A percentile compares a stretch with the other conserved stretches of the same genome.
Conservation (phyloP, 2,113 vertebrate species). For the Synchiropus splendidus region DNA sequence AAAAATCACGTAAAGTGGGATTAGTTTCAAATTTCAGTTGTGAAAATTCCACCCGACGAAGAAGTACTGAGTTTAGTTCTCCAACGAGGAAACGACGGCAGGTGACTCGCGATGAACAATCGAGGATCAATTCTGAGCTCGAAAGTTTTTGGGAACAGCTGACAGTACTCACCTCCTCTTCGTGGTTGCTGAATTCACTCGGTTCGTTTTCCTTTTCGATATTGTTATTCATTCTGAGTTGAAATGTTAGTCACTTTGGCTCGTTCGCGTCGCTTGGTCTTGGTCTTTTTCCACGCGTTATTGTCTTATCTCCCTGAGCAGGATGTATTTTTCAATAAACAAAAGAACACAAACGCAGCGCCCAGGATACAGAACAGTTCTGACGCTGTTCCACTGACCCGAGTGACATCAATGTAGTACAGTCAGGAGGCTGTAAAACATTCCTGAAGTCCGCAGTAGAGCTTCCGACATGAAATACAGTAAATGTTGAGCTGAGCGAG, state of each 20-base stretch:
- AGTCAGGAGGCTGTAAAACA: too few relatives aligned
- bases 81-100: too few relatives aligned
- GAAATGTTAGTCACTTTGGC: slow-evolving; percentile 20
- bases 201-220: slow-evolving; percentile 62
- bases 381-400: slow-evolving; percentile 38
- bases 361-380: slow-evolving; percentile 28
- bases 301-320: slow-evolving; percentile 10
- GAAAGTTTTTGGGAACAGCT: too few relatives aligned
- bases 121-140: too few relatives aligned
- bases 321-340: slow-evolving; percentile 9
- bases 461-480: slow-evolving; percentile 34
- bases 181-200: slow-evolving; percentile 64
- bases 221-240: slow-evolving; percentile 62
- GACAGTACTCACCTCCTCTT: slow-evolving; percentile 60
- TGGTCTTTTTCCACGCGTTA: slow-evolving; percentile 5
- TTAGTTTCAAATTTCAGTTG: too few relatives aligned
- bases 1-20: too few relatives aligned
- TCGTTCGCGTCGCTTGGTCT: slow-evolving; percentile 14
- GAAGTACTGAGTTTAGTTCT: too few relatives aligned
- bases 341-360: background rate
- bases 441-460: slow-evolving; percentile 29
- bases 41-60: too few relatives aligned
- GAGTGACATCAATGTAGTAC: slow-evolving; percentile 33
- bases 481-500: slow-evolving; percentile 33
- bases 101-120: too few relatives aligned